Evolutionary conservation across 2,113 vertebrate species (phyloP).

Genomic region (Daubentonia madagascariensis): DNA sequence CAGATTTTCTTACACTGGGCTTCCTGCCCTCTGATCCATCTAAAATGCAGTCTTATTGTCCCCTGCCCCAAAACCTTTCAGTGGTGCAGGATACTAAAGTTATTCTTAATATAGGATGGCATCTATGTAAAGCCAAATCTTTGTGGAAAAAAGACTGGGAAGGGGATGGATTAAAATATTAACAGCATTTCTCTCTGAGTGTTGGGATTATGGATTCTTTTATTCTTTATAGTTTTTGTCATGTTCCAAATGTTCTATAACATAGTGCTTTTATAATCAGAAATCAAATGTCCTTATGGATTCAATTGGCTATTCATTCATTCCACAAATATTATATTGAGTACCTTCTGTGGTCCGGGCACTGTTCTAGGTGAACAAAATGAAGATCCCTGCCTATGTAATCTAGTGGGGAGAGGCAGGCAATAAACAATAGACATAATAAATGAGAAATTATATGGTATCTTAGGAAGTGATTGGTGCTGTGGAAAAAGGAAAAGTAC

Average conservation of each 20-base stretch:
- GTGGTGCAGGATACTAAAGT: not conserved
- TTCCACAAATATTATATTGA: not conserved
- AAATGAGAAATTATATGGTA: not conserved
- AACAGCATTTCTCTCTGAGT: not conserved
- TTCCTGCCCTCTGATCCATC: not conserved
- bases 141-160: not conserved
- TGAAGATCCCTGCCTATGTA: not conserved
- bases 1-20: not conserved
- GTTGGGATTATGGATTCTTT: not conserved
- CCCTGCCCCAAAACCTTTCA: not conserved
- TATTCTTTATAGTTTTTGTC: not conserved
- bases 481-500: not conserved
- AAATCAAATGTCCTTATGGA: not conserved
- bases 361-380: not conserved
- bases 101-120: not conserved
- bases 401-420: not conserved
- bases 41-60: not conserved
- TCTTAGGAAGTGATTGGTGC: not conserved
- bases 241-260: not conserved
- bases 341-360: not conserved
- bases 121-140: not conserved
- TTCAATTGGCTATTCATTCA: not conserved
- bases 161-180: not conserved
- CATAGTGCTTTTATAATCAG: not conserved
- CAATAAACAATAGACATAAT: not conserved